phyloP scores from a whole-genome alignment of 2,888 invertebrate genomes.

The Habrosyne pyritoides region DNA sequence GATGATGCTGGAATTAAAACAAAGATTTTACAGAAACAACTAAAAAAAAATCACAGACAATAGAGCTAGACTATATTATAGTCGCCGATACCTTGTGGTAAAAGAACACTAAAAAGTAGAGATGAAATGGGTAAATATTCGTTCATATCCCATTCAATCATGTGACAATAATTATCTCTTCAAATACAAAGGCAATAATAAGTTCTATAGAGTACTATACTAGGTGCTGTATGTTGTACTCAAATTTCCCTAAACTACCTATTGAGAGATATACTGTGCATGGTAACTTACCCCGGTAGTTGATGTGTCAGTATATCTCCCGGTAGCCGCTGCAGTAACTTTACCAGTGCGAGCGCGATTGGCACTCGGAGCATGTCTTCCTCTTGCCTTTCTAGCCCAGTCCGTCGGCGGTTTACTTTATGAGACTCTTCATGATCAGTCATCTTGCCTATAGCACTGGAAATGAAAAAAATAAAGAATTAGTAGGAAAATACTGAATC shows the following conservation, averaged over 20 bases:
- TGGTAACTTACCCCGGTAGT: conserved; percentile 88
- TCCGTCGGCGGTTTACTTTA: conserved; percentile 89
- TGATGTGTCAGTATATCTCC: conserved; percentile 88
- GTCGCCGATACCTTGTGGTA: too few relatives aligned
- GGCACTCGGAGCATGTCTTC: conserved; percentile 96
- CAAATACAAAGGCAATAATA: too few relatives aligned
- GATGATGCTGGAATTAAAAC: conserved; percentile 85
- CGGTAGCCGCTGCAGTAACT: conserved; percentile 94
- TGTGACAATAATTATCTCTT: too few relatives aligned
- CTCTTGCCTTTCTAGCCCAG: conserved; percentile 90
- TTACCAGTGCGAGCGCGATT: conserved; percentile 95
- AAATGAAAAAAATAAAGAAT: too few relatives aligned
- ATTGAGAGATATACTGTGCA: not conserved
- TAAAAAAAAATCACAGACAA: too few relatives aligned
- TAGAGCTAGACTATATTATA: too few relatives aligned
- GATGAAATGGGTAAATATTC: too few relatives aligned
- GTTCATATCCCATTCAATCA: too few relatives aligned
- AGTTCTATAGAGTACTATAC: too few relatives aligned
- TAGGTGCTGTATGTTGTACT: too few relatives aligned
- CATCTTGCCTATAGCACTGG: conserved; percentile 76
- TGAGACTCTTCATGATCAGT: conserved; percentile 90
- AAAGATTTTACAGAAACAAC: not conserved
- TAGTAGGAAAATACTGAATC: too few relatives aligned
- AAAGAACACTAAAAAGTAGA: too few relatives aligned
- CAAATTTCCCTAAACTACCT: not conserved